These are phyloP conservation scores for Caenorhabditis angaria DNA, from an alignment of 2,888 invertebrate species.

Conservation along the genomic window DNA sequence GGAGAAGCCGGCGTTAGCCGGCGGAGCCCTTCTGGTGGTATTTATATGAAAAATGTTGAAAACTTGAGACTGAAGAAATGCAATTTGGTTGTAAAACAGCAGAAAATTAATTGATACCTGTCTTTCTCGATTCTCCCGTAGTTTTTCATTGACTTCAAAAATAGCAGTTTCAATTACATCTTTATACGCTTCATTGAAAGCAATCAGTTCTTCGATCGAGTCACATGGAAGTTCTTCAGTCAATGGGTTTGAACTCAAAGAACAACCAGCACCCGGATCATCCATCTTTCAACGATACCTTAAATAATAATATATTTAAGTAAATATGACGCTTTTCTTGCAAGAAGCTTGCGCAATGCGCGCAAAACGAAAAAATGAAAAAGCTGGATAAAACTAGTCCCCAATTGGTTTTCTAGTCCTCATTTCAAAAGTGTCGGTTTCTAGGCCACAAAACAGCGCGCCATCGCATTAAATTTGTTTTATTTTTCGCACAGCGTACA, in stretches of 20 bases:
- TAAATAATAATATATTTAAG: neutral
- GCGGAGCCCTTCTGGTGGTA: no score
- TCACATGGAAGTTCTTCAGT: slow-evolving; percentile 11
- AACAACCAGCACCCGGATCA: slow-evolving; percentile 1
- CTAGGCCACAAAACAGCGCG: no score
- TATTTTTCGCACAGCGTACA: no score
- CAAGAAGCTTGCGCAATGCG: neutral
- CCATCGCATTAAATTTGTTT: no score
- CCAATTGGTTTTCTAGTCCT: neutral
- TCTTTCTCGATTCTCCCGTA: slow-evolving; percentile 45
- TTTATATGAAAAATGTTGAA: no score
- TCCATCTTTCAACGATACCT: neutral
- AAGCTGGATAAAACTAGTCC: neutral
- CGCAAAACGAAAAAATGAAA: neutral
- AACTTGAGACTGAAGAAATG: no score
- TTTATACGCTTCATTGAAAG: slow-evolving; percentile 58
- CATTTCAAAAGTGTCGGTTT: no score
- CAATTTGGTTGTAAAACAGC: no score
- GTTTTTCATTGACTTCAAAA: slow-evolving; percentile 39
- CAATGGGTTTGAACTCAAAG: neutral
- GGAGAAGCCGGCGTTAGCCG: no score
- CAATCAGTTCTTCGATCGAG: slow-evolving; percentile 30
- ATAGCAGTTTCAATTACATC: slow-evolving; percentile 52
- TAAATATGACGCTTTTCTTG: neutral
- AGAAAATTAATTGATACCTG: slow-evolving; percentile 32